Conservation (phyloP, 2,113 vertebrate species). For the Sterrhoptilus dennistouni region DNA sequence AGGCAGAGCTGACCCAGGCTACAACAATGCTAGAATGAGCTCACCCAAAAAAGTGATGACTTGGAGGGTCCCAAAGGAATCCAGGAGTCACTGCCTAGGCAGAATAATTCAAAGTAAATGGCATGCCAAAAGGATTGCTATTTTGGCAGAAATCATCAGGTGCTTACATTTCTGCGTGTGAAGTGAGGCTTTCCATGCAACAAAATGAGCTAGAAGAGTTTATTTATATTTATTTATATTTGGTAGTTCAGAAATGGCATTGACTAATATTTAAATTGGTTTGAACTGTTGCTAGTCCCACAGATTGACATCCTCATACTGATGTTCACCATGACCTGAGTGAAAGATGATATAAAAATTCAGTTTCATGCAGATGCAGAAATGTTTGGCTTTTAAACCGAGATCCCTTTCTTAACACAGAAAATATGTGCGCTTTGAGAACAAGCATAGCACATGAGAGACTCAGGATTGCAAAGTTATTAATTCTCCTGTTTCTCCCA, state of each 20-base stretch:
- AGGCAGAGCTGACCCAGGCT: neutral
- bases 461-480: accelerated
- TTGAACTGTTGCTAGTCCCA: neutral
- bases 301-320: neutral
- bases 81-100: neutral
- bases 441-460: neutral
- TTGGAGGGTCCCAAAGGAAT: neutral
- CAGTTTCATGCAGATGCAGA: neutral
- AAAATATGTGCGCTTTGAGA: neutral
- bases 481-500: neutral
- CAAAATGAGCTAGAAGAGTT: neutral
- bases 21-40: neutral
- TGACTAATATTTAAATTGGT: neutral
- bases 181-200: neutral
- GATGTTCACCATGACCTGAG: neutral
- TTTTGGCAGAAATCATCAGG: neutral
- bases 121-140: neutral
- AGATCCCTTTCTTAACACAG: neutral
- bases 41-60: neutral
- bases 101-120: neutral
- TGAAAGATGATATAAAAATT: neutral
- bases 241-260: neutral
- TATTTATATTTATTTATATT: neutral
- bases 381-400: neutral
- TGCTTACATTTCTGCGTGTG: neutral